Evolutionary conservation across 2,888 invertebrate species (phyloP), one percentile per base, ranked within the genome.

Genomic region (Aphelenchoides bicaudatus): DNA sequence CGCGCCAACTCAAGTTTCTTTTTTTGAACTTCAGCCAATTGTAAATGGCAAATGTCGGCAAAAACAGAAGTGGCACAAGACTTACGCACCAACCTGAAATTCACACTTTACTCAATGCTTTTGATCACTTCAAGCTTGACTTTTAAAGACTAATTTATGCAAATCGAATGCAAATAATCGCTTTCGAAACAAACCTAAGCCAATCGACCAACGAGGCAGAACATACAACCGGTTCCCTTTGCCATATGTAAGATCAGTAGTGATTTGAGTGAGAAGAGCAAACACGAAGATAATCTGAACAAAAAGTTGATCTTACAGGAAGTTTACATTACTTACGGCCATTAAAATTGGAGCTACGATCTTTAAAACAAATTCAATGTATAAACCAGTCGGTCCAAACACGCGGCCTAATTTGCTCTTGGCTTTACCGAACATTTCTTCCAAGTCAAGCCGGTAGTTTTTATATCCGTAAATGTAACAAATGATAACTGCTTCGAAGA

Each of bases 391-490:
- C 2, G 52, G 52, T 6, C 52, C 52, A 30, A 51, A 51, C 13
- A 51, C 25, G n/a, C 4, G 1, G 13, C 34, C 38, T 10, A 51
- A 8, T 21, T 52, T 51, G 38, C 21, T 51, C 25, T 28, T 27
- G 2, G 52, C 52, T n/a, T 21, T 21, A 10, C 52, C 52, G 39
- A 51, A 23, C 52, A 51, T 51, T 29, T 21, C 19, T 21, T 28
- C 25, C 6, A 51, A 2, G 21, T 51, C 52, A 21, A 30, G 30
- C 16, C 19, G 19, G 30, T 30, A 51, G 21, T 51, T 51, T n/a
- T 43, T 8, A 6, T 19, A 10, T 8, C 72, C 72, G 49, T 72
- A 72, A 30, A 72, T 52, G 46, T 69, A 66, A 10, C 55, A 56
- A n/a, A 72, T 57, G 13, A 60, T 38, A 2, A 68, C 57, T 3